Evolutionary conservation across 2,888 invertebrate species (phyloP).

Genomic region (Druceiella hillmani): DNA sequence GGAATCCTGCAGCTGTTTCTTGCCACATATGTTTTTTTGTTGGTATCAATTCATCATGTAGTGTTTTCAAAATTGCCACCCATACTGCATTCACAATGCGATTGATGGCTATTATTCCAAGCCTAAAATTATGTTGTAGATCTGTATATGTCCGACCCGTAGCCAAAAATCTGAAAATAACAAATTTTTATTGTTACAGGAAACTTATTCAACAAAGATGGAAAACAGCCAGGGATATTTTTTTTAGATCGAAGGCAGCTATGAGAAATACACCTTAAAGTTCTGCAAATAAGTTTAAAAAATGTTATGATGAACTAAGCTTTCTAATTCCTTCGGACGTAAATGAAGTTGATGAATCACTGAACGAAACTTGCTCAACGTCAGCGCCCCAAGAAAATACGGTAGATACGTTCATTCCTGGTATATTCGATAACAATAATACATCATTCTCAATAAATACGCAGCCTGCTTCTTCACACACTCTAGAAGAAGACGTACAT

Average conservation of each 20-base stretch:
- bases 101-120: conserved; percentile 28
- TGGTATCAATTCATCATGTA: conserved; percentile 22
- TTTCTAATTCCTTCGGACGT: conserved; percentile 21
- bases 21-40: conserved; percentile 19
- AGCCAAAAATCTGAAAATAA: conserved; percentile 26
- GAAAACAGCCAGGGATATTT: conserved; percentile 22
- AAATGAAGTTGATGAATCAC: conserved; percentile 22
- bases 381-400: conserved; percentile 17
- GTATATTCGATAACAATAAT: too few species aligned
- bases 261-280: conserved; percentile 21
- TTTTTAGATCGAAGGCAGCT: conserved; percentile 18
- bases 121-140: conserved; percentile 27
- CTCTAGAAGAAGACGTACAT: conserved; percentile 17
- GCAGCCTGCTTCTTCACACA: conserved; percentile 17
- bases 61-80: conserved; percentile 25
- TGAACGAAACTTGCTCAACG: conserved; percentile 13
- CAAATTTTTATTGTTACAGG: conserved; percentile 19
- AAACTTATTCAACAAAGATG: conserved; percentile 23
- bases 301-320: conserved; percentile 22
- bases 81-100: conserved; percentile 28
- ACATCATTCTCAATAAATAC: conserved; percentile 9
- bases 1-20: conserved; percentile 18
- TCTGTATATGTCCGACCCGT: conserved; percentile 27
- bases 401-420: conserved; percentile 2
- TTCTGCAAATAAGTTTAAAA: conserved; percentile 22